Evolutionary conservation across 2,797 vertebrate genomes (phyloP).

Genomic region (Liparis tanakae): DNA sequence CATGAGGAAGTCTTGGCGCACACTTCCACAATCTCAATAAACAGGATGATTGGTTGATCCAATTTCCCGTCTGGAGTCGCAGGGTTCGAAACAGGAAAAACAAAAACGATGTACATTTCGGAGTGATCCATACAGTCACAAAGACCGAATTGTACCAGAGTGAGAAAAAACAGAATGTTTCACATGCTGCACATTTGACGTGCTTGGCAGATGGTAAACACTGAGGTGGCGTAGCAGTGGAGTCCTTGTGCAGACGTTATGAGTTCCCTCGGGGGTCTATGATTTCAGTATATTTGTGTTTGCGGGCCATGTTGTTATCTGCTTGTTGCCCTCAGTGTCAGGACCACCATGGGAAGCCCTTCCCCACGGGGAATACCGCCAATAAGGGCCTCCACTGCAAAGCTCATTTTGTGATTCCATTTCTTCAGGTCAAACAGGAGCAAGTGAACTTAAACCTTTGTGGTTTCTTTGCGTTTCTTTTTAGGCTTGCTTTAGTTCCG

Average conservation of each 20-base stretch:
- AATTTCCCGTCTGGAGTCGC: slow-evolving; percentile 1
- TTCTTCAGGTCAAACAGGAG: slow-evolving; percentile 23
- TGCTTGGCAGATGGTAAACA: slow-evolving; percentile 44
- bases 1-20: background rate
- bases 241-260: slow-evolving; percentile 31
- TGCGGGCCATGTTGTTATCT: slow-evolving; percentile 49
- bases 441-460: background rate
- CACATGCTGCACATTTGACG: slow-evolving; percentile 4
- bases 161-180: background rate
- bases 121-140: background rate
- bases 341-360: slow-evolving; percentile 68
- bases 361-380: slow-evolving; percentile 37
- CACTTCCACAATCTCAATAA: slow-evolving; percentile 29
- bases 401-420: slow-evolving; percentile 39
- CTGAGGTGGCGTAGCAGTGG: slow-evolving; percentile 1
- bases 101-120: slow-evolving; percentile 1
- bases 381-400: slow-evolving; percentile 21
- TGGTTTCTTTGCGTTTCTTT: background rate
- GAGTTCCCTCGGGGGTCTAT: slow-evolving; percentile 52
- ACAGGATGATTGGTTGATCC: slow-evolving; percentile 13
- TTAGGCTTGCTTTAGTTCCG: background rate
- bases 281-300: slow-evolving; percentile 75
- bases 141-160: background rate
- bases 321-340: slow-evolving; percentile 61
- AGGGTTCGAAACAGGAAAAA: background rate